Base-by-base conservation (phyloP, 1,140 invertebrate species). In the Dendroctonus ponderosae region DNA sequence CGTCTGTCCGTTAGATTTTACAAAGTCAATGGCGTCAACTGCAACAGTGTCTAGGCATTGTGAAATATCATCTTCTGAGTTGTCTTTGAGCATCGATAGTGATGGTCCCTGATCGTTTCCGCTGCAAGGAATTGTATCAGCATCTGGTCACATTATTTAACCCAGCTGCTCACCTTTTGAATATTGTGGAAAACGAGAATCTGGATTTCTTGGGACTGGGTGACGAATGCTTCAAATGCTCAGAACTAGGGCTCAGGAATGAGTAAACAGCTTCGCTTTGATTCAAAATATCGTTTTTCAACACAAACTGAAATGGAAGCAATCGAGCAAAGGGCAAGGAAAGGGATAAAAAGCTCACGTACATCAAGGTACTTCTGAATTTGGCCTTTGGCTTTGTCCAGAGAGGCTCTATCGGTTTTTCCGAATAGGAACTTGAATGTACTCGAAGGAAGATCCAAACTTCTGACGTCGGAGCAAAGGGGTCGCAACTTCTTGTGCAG, bases 211-310 rank as follows among this genome's bases (percentile, higher is more conserved):
- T 93, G 51, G 87, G 87, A 70, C 87, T 86, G 8, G 85, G 84
- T 52, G 87, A 82, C 11, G 87, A 86, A 74, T 91, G 89, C 76
- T 93, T 92, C 15, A 95, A 80, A 76, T 92, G 90, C 74, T 94
- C 91, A 0, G 92, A 93, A 76, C 90, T 93, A 5, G 93, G 92
- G 78, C 92, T 93, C 5, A 96, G 83, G 79, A 96, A 96, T 64
- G 89, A 87, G 77, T 94, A 96, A 58, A 96, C 81, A 41, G 91
- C 89, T 80, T 96, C 93, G 77, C 91, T 92, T 80, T 92, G 90
- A 80, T 91, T 91, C 60, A 95, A 80, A 69, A 87, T 83, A 54
- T 94, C 92, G 77, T 96, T 92, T 79, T 91, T 89, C 75, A 94
- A 82, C 62, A 95, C 87, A 76, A 89, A 90, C 91, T 93, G 72